Evolutionary conservation across 2,113 vertebrate species (phyloP), one percentile per base, ranked within the genome.

Genomic region (Eidolon helvum): DNA sequence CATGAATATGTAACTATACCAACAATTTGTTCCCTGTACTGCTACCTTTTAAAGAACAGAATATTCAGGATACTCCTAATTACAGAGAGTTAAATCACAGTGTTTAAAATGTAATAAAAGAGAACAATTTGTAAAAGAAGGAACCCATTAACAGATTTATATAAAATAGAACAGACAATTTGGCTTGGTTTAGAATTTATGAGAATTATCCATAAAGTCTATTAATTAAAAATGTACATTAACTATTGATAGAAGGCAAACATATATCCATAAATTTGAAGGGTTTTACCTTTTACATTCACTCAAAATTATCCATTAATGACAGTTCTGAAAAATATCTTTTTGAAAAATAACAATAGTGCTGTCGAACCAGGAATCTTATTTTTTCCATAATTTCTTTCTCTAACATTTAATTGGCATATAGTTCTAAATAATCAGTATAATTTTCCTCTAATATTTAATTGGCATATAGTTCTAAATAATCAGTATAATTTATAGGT

Each of bases 21-120:
- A 87, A 80, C 7, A 85, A 26, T 66, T 95, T 94, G 28, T 63
- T 82, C n/a, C 19, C 24, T 75, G 35, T 26, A 6, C 33, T 87
- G 12, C 24, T 45, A 74, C 26, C 24, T 77, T 90, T 85, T 45
- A 55, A 95, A 94, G 57, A 92, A 68, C 6, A 43, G 18, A 93
- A 69, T 79, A 59, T 71, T 77, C 61, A 93, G 19, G 48, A 35
- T 40, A 30, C 10, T 95, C 38, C 12, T 91, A 89, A 93, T 86
- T 87, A 85, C 8, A 63, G 19, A 65, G 19, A 95, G 33, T 94
- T 72, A 93, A 91, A 90, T 87, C 66, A 68, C 40, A 57, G 61
- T 82, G 82, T 55, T 55, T 94, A 86, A 94, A 94, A 57, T 93
- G 35, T 24, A 96, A 95, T 82, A 86, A 88, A 95, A 69, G 68